These are phyloP conservation scores for Cerceris rybyensis DNA, from an alignment of 2,888 invertebrate species.

Conservation along the genomic window DNA sequence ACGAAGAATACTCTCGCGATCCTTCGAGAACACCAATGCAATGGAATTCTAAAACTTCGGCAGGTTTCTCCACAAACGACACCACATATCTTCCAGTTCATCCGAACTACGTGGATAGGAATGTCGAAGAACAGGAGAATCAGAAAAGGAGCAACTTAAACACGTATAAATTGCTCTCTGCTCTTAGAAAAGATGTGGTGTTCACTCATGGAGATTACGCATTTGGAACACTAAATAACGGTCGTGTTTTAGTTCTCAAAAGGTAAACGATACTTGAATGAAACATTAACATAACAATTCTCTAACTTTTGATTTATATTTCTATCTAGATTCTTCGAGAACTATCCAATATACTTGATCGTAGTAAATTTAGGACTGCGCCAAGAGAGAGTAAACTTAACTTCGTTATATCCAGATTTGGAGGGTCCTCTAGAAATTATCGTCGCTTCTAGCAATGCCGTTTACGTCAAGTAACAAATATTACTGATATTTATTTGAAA, in stretches of 20 bases:
- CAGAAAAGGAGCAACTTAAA: slow-evolving; percentile 62
- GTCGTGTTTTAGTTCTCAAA: slow-evolving; percentile 67
- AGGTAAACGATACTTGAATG: slow-evolving; percentile 59
- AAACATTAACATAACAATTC: neutral
- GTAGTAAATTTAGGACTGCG: slow-evolving; percentile 67
- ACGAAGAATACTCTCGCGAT: slow-evolving; percentile 66
- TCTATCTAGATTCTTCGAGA: slow-evolving; percentile 60
- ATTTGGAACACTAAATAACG: slow-evolving; percentile 65
- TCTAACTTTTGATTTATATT: neutral
- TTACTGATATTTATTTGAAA: neutral
- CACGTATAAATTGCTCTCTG: slow-evolving; percentile 64
- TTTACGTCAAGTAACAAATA: slow-evolving; percentile 30
- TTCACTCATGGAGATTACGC: slow-evolving; percentile 70
- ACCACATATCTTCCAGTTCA: slow-evolving; percentile 68
- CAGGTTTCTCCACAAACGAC: slow-evolving; percentile 70
- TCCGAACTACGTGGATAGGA: slow-evolving; percentile 61
- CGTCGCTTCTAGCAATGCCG: slow-evolving; percentile 66
- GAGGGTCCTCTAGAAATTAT: slow-evolving; percentile 60
- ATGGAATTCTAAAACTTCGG: slow-evolving; percentile 73
- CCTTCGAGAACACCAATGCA: slow-evolving; percentile 79
- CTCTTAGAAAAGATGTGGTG: slow-evolving; percentile 65
- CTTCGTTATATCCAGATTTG: slow-evolving; percentile 63
- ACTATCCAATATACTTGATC: slow-evolving; percentile 63
- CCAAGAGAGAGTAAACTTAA: slow-evolving; percentile 63
- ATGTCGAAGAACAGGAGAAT: slow-evolving; percentile 63